These are phyloP conservation scores for Polydrusus pterygomalis DNA, from an alignment of 2,888 invertebrate genomes.

Conservation along the genomic window DNA sequence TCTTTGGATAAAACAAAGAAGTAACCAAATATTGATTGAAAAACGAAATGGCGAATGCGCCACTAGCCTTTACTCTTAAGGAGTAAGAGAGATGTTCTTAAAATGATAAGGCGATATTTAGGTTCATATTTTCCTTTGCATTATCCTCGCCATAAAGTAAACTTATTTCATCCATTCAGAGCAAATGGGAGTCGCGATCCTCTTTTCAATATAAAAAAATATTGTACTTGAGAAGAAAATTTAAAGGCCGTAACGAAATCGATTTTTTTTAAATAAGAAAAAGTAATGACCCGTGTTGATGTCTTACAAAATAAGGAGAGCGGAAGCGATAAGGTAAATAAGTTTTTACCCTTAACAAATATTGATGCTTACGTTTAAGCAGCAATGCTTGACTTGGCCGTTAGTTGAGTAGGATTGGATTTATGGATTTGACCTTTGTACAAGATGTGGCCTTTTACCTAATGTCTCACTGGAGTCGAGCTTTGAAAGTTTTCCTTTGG, in stretches of 20 bases:
- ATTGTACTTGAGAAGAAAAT: neutral
- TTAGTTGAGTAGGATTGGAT: neutral
- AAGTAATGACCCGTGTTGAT: slow-evolving; percentile 7
- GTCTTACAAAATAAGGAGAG: neutral
- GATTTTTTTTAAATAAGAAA: slow-evolving; percentile 14
- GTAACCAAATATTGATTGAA: too few species aligned
- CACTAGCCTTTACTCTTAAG: too few species aligned
- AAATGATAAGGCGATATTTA: too few species aligned
- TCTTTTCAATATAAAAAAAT: neutral
- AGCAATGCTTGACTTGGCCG: neutral
- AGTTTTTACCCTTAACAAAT: slow-evolving; percentile 6
- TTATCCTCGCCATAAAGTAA: too few species aligned
- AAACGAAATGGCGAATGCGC: too few species aligned
- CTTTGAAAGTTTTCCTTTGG: too few species aligned
- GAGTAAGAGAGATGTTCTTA: too few species aligned
- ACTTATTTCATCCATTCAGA: too few species aligned
- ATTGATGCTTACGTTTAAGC: neutral
- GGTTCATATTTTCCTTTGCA: too few species aligned
- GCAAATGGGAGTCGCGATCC: too few species aligned
- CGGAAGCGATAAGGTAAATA: slow-evolving; percentile 1
- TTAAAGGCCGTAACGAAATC: neutral
- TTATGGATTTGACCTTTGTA: neutral
- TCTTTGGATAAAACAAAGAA: too few species aligned
- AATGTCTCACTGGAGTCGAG: neutral
- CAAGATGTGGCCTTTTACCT: neutral